Base-by-base conservation (phyloP, 2,113 vertebrate species). In the Noctilio leporinus region DNA sequence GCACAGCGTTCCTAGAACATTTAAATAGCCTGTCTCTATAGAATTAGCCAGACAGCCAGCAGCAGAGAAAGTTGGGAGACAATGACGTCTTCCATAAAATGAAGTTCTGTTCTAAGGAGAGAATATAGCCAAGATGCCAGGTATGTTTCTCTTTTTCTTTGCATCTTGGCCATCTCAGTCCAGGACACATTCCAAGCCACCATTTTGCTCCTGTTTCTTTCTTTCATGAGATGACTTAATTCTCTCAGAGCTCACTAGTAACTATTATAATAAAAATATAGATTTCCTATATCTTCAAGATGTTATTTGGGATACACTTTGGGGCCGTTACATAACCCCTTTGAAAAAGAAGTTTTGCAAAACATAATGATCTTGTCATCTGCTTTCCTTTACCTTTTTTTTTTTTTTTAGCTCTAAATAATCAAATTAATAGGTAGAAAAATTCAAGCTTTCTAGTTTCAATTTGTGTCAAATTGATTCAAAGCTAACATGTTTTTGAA, bases 1-100 rank as follows among this genome's bases (percentile, higher is more conserved):
- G 65, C 35, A 4, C 7, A 20, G 81, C 43, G 73, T 92, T 96
- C 24, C 9, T 82, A 77, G 84, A 76, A 81, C 94, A 93, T 92
- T 94, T 89, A 96, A 97, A 93, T 86, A 93, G 89, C 76, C 72
- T 69, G 57, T 93, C 95, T 96, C 84, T 92, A 78, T 85, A 96
- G 95, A 94, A 95, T 97, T 93, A 97, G 92, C 92, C 76, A 93
- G 80, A 90, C 92, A 96, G 97, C 81, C 95, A 95, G 95, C 84
- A 72, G 4, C 92, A 87, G 89, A 97, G 92, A 93, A 93, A 86
- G 72, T 62, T 82, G 3, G 43, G 87, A 97, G 96, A 93, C 96
- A 97, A 96, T 96, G 95, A 93, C 89, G 76, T 91, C 95, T 96
- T 77, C 84, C 49, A 77, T 70, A 75, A 97, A 96, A 89, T 76